Percentiles rank a stretch among this genome's conserved stretches.
Evolutionary conservation across 1,140 invertebrate genomes (phyloP).

Genomic region (Diachasmimorpha longicaudata): DNA sequence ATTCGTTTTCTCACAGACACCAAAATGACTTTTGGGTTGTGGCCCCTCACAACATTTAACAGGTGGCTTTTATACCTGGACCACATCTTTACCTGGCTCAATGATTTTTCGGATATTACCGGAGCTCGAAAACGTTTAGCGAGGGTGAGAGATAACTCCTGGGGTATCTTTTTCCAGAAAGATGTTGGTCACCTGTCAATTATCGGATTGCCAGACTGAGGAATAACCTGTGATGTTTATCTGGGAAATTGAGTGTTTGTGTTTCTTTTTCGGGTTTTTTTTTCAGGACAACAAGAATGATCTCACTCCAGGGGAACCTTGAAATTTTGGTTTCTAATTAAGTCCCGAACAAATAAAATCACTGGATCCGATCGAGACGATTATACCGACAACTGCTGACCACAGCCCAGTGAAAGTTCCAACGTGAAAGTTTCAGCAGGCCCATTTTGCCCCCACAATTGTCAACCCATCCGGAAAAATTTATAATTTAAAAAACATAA

Average conservation of each 20-base stretch:
- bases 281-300: neutral
- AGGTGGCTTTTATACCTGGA: slow-evolving; percentile 5
- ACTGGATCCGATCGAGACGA: too few relatives aligned
- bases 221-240: neutral
- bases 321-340: neutral
- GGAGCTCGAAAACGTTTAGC: neutral
- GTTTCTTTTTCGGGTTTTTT: neutral
- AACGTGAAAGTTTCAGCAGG: too few relatives aligned
- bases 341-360: too few relatives aligned
- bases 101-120: neutral
- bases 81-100: neutral
- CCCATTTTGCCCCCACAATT: too few relatives aligned
- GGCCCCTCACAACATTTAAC: neutral
- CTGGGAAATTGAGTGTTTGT: slow-evolving; percentile 6
- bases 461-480: too few relatives aligned
- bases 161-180: neutral
- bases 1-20: neutral
- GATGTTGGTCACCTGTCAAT: neutral
- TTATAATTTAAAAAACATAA: too few relatives aligned
- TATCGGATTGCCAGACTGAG: slow-evolving; percentile 10
- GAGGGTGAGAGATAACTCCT: neutral
- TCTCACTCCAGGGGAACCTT: neutral
- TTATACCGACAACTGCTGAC: too few relatives aligned
- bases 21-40: neutral
- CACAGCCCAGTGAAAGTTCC: too few relatives aligned